Evolutionary conservation across 2,888 invertebrate species (phyloP), one percentile per base, ranked within the genome.

Genomic region (Zhengitettix transpicula): DNA sequence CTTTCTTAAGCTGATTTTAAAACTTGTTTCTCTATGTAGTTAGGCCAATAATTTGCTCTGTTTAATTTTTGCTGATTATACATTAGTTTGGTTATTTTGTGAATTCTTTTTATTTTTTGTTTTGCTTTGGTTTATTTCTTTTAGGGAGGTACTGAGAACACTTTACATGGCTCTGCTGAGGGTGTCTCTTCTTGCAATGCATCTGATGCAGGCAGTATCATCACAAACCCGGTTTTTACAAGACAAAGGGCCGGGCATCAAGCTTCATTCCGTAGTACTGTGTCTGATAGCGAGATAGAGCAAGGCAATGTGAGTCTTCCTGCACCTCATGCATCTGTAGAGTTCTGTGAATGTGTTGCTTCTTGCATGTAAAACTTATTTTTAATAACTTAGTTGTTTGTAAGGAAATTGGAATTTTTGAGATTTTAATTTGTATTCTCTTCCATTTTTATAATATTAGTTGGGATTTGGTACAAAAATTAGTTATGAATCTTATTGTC

Each of bases 261-360:
- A 68, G 79, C 81, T 69, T 77, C 78, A 55, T 87, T 90, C 79
- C 85, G 93, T 71, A 91, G 92, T 68, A 90, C 93, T 67, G 88
- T 93, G 70, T 95, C 94, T 68, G 95, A 95, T 75, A 93, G 92
- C 71, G 95, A 95, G 78, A 87, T 89, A 72, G 88, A 90, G 76
- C 84, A 87, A 72, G 83, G 87, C 74, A 87, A 88, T 80, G 90
- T 91, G 82, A 84, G 85, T 81, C 16, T 28, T 28, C 28, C 28
- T 28, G 28, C 28, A 28, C 2, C 28, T 28, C 28, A 28, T 28
- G 28, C 28, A 28, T 28, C 28, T 28, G 28, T 28, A 28, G 28
- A 28, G 28, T 28, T 28, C 7, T 28, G 28, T 28, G 28, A 28
- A 28, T 28, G 28, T 28, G 28, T 28, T 28, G 28, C 28, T 28